A percentile compares a stretch with the other conserved stretches of the same genome.
These are phyloP conservation scores for Abrostola triplasia DNA, from an alignment of 2,888 invertebrate species.

Conservation along the genomic window DNA sequence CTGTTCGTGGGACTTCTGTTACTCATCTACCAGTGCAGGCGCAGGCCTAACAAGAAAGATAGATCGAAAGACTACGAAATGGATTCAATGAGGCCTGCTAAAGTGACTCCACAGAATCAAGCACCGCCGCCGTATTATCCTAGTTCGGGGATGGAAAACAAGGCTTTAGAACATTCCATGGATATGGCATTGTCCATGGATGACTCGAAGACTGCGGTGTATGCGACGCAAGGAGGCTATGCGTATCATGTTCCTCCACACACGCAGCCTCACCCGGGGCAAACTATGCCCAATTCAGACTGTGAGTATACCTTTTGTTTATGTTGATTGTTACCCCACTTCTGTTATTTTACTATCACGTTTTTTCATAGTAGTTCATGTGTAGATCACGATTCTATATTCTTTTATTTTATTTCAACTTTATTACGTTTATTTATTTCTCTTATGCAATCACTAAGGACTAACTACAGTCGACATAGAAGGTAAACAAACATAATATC, in stretches of 20 bases:
- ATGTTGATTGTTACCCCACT: neutral
- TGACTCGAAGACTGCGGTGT: slow-evolving; percentile 95
- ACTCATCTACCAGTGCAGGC: slow-evolving; percentile 95
- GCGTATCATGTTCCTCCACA: slow-evolving; percentile 94
- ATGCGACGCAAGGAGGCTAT: slow-evolving; percentile 95
- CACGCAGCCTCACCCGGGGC: slow-evolving; percentile 88
- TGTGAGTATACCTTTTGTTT: slow-evolving; percentile 88
- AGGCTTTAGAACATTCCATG: slow-evolving; percentile 96
- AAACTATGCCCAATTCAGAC: slow-evolving; percentile 93
- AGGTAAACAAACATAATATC: slow-evolving; percentile 61
- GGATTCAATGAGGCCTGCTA: slow-evolving; percentile 95
- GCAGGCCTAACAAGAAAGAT: slow-evolving; percentile 94
- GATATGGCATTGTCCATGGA: slow-evolving; percentile 94
- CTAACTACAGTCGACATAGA: slow-evolving; percentile 69
- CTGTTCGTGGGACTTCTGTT: slow-evolving; percentile 92
- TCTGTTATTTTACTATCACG: neutral
- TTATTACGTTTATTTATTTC: slow-evolving; percentile 60
- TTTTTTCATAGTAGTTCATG: slow-evolving; percentile 13
- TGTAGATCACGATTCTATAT: slow-evolving; percentile 25
- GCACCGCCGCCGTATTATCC: slow-evolving; percentile 97
- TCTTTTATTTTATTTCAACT: slow-evolving; percentile 52
- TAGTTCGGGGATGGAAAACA: slow-evolving; percentile 95
- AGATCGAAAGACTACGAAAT: slow-evolving; percentile 96
- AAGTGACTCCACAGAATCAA: slow-evolving; percentile 95
- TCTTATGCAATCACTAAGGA: slow-evolving; percentile 70